phyloP scores from a whole-genome alignment of 2,888 invertebrate species.

The Leptopilina myrica region DNA sequence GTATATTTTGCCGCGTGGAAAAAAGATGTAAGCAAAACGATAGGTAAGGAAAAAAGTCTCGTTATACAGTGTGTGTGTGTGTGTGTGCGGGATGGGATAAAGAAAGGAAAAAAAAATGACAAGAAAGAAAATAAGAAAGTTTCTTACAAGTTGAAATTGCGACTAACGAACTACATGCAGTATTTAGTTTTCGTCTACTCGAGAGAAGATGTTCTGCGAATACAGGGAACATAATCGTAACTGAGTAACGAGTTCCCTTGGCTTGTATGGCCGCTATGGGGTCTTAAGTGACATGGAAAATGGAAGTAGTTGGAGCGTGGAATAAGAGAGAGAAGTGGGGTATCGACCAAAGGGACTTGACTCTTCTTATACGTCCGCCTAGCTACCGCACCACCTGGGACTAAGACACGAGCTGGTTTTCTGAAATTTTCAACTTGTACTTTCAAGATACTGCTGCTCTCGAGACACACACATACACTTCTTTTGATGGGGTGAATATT shows the following conservation, averaged over 20 bases:
- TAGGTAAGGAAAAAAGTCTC: constrained; percentile 1
- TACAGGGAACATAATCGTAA: constrained; percentile 32
- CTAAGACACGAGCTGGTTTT: constrained; percentile 20
- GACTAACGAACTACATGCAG: constrained; percentile 27
- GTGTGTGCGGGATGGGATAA: too few species aligned
- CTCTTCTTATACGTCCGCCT: constrained; percentile 30
- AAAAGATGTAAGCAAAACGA: background rate
- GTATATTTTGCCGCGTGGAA: background rate
- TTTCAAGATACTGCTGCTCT: constrained; percentile 37
- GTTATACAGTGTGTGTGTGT: too few species aligned
- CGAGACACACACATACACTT: constrained; percentile 9
- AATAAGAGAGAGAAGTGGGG: background rate
- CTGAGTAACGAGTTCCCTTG: constrained; percentile 14
- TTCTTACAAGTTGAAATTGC: constrained; percentile 26
- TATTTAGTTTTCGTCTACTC: constrained; percentile 13
- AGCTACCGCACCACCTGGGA: constrained; percentile 12
- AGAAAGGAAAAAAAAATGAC: background rate
- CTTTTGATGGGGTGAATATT: constrained; percentile 31
- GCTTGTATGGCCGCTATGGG: constrained; percentile 19
- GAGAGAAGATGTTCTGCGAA: constrained; percentile 21
- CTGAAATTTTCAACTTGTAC: constrained; percentile 40
- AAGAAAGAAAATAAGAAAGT: constrained; percentile 1
- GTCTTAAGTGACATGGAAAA: constrained; percentile 25
- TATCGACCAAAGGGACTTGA: constrained; percentile 26
- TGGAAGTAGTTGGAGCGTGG: constrained; percentile 26